A percentile compares a stretch with the other conserved stretches of the same genome.
phyloP scores from a whole-genome alignment of 1,140 invertebrate genomes.

The Diploscapter pachys region DNA sequence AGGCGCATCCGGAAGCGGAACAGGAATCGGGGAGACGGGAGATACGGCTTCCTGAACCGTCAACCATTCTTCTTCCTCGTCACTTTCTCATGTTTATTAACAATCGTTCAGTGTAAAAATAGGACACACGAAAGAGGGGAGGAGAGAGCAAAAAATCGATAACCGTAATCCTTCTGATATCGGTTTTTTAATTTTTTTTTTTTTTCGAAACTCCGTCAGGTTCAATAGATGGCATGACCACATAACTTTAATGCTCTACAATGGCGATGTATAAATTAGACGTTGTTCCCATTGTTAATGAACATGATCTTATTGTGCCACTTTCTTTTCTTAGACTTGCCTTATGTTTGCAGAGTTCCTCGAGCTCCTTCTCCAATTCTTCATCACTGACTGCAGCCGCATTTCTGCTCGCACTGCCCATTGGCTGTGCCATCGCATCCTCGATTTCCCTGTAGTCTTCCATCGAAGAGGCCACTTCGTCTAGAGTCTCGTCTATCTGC shows the following conservation, averaged over 20 bases:
- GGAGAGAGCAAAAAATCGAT: too few relatives aligned
- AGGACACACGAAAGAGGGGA: too few relatives aligned
- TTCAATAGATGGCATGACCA: too few relatives aligned
- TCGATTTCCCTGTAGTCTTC: conserved; percentile 49
- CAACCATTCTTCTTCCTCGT: background rate
- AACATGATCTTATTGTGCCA: background rate
- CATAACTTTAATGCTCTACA: too few relatives aligned
- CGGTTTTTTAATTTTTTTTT: too few relatives aligned
- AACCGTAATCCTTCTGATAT: too few relatives aligned
- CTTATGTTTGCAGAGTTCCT: conserved; percentile 27
- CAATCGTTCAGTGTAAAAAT: too few relatives aligned
- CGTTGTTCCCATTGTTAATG: too few relatives aligned
- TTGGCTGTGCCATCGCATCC: conserved; percentile 33
- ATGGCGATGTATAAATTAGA: too few relatives aligned
- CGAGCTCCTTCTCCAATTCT: conserved; percentile 43
- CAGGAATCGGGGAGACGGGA: background rate
- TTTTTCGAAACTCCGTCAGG: too few relatives aligned
- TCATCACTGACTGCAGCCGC: conserved; percentile 20
- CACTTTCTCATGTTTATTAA: background rate
- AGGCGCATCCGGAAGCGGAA: conserved; percentile 40
- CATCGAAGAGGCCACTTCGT: conserved; percentile 48
- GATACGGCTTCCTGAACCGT: too few relatives aligned
- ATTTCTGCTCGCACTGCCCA: background rate
- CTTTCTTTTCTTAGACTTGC: background rate
- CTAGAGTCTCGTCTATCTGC: conserved; percentile 51